These are phyloP conservation scores for Drosophila novamexicana DNA, from an alignment of 1,140 invertebrate species.

Conservation along the genomic window DNA sequence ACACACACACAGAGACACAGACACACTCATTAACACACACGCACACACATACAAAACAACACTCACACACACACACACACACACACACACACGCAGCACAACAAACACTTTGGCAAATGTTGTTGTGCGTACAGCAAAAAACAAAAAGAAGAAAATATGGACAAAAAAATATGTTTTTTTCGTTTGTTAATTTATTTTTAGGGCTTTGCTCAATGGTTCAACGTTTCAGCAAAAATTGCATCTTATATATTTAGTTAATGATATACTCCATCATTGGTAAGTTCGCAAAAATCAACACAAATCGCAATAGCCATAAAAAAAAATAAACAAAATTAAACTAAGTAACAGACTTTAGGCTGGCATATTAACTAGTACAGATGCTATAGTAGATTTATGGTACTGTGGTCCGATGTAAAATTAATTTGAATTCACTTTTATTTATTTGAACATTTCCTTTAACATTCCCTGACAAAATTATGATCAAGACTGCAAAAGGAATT, in stretches of 20 bases:
- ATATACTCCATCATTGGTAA: constrained; percentile 99
- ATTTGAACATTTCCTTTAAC: too few species aligned
- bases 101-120: constrained; percentile 57
- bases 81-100: constrained; percentile 49
- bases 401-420: too few species aligned
- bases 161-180: constrained; percentile 81
- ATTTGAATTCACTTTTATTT: too few species aligned
- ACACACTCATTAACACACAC: background rate
- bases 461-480: too few species aligned
- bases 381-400: too few species aligned
- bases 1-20: constrained; percentile 11
- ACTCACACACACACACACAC: constrained; percentile 13
- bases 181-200: constrained; percentile 86
- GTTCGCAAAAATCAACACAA: constrained; percentile 71
- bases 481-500: too few species aligned
- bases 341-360: constrained; percentile 4
- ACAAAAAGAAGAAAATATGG: constrained; percentile 27
- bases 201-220: constrained; percentile 90
- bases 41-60: constrained; percentile 9
- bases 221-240: constrained; percentile 96
- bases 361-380: too few species aligned
- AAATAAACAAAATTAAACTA: background rate
- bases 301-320: constrained; percentile 17
- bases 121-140: constrained; percentile 64
- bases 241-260: constrained; percentile 98